Evolutionary conservation across 2,888 invertebrate genomes (phyloP), one percentile per base, ranked within the genome.

Genomic region (Scelioninae gen. 2): DNA sequence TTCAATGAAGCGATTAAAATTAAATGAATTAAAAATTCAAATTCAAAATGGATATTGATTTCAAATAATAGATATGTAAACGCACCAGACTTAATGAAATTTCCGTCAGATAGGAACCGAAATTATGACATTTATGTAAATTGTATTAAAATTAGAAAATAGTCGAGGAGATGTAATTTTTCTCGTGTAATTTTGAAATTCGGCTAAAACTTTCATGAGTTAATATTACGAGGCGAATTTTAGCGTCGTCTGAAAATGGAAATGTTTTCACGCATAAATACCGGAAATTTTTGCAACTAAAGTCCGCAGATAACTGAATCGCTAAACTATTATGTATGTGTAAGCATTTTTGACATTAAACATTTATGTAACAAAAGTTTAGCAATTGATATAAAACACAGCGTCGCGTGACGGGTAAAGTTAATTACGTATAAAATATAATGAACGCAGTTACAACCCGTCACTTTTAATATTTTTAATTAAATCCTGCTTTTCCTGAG

Each of bases 371-470:
- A 13, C 4, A 46, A 45, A 58, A 58, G 43, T 45, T 58, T 58
- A 13, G 22, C 33, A 22, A 46, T 15, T 58, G 45, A 45, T 45
- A 28, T 58, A 31, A 35, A 35, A 19, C 43, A 2, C n/a, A 19
- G n/a, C 13, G 19, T 31, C 6, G 11, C 35, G 33, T n/a, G n/a
- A 45, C 45, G 31, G 4, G 43, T 33, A n/a, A 43, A 57, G 43
- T 37, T 57, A 57, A 57, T 57, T 57, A 33, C 57, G 43, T 57
- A 33, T 43, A 43, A 43, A 43, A 46, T 55, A 55, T 25, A 55
- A 55, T 41, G 39, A 41, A 28, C 41, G 28, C 41, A 55, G 39
- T 55, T 55, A 55, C 28, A 28, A 28, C 13, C n/a, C 1, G 28
- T 16, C 35, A 50, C 19, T 50, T 50, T 50, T n/a, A n/a, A n/a